Percentiles rank a stretch among this genome's conserved stretches.
These are phyloP conservation scores for Hydropotes inermis DNA, from an alignment of 2,113 vertebrate genomes.

Conservation along the genomic window DNA sequence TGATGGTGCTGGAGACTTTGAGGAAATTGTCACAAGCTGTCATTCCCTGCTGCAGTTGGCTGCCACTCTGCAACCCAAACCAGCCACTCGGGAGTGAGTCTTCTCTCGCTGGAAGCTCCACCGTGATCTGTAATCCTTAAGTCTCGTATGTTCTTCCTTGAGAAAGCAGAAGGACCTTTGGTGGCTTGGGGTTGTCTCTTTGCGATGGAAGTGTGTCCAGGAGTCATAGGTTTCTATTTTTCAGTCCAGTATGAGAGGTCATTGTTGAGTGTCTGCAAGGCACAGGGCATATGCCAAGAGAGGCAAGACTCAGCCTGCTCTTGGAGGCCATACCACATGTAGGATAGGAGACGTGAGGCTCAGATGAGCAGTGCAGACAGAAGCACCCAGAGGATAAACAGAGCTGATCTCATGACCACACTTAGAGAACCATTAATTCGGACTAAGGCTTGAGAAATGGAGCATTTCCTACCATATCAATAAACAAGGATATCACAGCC, in stretches of 20 bases:
- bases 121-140: rapidly evolving
- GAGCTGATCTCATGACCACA: not conserved
- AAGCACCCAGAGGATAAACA: not conserved
- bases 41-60: not conserved
- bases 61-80: not conserved
- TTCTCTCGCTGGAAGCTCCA: not conserved
- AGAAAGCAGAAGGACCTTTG: not conserved
- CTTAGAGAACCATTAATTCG: not conserved
- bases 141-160: rapidly evolving
- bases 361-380: not conserved
- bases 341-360: not conserved
- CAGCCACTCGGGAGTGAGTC: rapidly evolving
- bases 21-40: not conserved
- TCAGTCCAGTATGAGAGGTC: not conserved
- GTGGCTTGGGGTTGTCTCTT: not conserved
- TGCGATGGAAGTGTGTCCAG: not conserved
- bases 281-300: not conserved
- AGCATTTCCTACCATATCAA: not conserved
- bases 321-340: rapidly evolving
- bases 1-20: not conserved
- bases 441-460: not conserved
- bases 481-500: not conserved
- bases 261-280: not conserved
- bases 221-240: not conserved
- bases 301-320: not conserved